Conservation (phyloP, 2,113 vertebrate genomes). For the Mesembrinibis cayennensis region DNA sequence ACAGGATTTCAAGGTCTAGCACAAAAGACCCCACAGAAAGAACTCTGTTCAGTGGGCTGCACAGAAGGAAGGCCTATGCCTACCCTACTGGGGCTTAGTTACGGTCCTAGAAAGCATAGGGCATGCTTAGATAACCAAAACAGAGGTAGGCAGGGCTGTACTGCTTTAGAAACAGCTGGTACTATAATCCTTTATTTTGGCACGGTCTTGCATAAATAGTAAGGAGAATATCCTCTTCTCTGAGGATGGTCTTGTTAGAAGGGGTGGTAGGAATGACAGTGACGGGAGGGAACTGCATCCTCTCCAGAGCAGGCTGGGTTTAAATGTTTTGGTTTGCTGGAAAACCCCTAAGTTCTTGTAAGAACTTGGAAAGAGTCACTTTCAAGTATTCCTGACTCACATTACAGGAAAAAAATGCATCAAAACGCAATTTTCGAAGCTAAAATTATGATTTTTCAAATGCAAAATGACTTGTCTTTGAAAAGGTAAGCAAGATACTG, state of each 20-base stretch:
- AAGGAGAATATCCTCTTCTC: not conserved
- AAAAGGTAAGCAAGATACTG: not conserved
- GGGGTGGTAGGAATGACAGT: not conserved
- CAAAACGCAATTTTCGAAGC: not conserved
- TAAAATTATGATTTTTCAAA: not conserved
- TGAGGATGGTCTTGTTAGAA: not conserved
- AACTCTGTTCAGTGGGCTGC: not conserved
- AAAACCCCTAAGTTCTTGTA: not conserved
- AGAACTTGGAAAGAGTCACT: not conserved
- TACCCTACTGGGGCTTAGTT: not conserved
- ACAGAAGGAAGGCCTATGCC: not conserved
- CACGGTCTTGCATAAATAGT: not conserved
- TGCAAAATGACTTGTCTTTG: not conserved
- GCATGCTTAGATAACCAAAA: not conserved
- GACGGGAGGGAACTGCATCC: not conserved
- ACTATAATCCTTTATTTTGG: not conserved
- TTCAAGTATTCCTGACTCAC: not conserved
- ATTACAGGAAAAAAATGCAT: not conserved
- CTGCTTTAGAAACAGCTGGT: not conserved
- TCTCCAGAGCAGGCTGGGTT: not conserved
- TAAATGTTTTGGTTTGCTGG: not conserved
- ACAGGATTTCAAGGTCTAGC: conserved; percentile 1
- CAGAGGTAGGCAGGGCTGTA: not conserved
- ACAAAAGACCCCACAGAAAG: conserved; percentile 27
- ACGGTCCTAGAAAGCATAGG: not conserved